These are phyloP conservation scores for Lycodopsis pacificus DNA, from an alignment of 2,797 vertebrate species.

Conservation along the genomic window DNA sequence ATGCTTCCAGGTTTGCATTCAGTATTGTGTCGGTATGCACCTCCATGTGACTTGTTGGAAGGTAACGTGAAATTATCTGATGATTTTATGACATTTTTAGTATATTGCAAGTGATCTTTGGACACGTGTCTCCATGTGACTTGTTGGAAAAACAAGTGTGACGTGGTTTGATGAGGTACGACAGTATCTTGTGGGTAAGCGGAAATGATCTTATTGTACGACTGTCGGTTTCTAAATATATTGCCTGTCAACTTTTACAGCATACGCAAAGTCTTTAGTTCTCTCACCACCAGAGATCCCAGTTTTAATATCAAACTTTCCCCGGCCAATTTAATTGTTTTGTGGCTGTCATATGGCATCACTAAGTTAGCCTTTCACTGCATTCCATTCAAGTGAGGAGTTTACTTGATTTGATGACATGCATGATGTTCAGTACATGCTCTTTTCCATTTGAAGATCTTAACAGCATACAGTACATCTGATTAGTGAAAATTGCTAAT, in stretches of 20 bases:
- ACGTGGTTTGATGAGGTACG: conserved; percentile 1
- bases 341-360: conserved; percentile 23
- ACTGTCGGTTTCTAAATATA: neutral
- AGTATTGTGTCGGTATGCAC: conserved; percentile 1
- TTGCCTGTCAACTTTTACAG: neutral
- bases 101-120: conserved; percentile 58
- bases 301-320: conserved; percentile 15
- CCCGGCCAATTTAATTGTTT: conserved; percentile 16
- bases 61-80: conserved; percentile 14
- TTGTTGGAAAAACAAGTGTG: neutral
- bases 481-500: conserved; percentile 58
- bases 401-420: conserved; percentile 33
- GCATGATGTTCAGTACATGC: neutral
- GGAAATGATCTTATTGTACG: neutral
- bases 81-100: conserved; percentile 48
- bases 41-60: conserved; percentile 44
- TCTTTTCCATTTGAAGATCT: conserved; percentile 25
- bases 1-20: conserved; percentile 1
- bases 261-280: neutral
- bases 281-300: neutral
- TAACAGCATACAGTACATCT: conserved; percentile 28
- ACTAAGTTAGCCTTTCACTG: neutral
- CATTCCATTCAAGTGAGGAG: conserved; percentile 27
- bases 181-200: neutral
- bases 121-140: conserved; percentile 48